These are phyloP conservation scores for Habrosyne pyritoides DNA, from an alignment of 2,888 invertebrate species.

Conservation along the genomic window DNA sequence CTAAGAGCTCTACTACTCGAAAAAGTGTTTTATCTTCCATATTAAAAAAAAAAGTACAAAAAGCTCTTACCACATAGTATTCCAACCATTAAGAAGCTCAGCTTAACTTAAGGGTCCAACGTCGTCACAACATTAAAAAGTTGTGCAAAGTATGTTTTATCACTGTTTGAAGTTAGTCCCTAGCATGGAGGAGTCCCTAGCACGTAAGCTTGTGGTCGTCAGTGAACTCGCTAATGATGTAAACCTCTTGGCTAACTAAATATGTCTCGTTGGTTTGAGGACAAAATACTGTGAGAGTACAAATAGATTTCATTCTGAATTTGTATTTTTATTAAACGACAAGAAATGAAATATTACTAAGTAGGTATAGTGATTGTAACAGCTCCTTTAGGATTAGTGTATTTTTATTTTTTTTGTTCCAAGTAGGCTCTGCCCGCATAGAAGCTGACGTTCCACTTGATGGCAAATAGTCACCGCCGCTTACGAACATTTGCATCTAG, in stretches of 20 bases:
- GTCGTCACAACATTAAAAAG: conserved; percentile 71
- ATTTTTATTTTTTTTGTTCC: too few relatives aligned
- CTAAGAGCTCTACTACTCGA: too few relatives aligned
- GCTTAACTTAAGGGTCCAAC: conserved; percentile 61
- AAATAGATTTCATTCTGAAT: conserved; percentile 1
- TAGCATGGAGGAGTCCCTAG: conserved; percentile 41
- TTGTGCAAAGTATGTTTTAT: conserved; percentile 76
- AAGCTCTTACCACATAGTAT: conserved; percentile 39
- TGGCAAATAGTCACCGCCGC: too few relatives aligned
- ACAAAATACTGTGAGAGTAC: conserved; percentile 12
- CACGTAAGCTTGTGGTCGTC: conserved; percentile 65
- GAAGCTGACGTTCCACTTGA: too few relatives aligned
- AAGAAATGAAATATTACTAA: too few relatives aligned
- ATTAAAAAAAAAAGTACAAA: conserved; percentile 21
- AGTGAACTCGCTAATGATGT: conserved; percentile 63
- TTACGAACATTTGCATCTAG: too few relatives aligned
- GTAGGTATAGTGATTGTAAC: too few relatives aligned
- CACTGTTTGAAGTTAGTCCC: conserved; percentile 62
- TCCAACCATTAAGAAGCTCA: conserved; percentile 67
- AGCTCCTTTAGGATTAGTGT: too few relatives aligned
- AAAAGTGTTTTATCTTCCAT: too few relatives aligned
- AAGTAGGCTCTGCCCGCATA: too few relatives aligned
- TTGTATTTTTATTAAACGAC: neutral
- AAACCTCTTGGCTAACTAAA: conserved; percentile 43
- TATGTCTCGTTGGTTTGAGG: conserved; percentile 27